Conservation (phyloP, 2,113 vertebrate genomes). For the Chroicocephalus ridibundus region DNA sequence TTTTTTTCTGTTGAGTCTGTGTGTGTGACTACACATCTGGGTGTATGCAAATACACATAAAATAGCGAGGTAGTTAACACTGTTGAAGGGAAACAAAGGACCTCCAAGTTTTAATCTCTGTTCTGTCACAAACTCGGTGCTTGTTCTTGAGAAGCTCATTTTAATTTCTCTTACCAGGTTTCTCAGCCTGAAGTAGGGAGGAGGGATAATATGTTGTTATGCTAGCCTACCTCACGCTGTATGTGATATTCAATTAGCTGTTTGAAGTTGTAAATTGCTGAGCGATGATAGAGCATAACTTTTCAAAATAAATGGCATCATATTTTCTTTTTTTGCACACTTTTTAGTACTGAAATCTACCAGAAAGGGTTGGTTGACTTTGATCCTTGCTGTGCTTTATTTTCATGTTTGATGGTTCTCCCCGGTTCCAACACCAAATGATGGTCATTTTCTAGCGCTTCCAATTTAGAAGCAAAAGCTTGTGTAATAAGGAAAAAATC, state of each 20-base stretch:
- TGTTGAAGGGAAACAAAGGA: background rate
- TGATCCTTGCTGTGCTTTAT: background rate
- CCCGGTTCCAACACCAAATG: background rate
- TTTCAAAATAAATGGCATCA: background rate
- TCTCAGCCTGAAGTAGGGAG: background rate
- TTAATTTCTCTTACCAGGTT: background rate
- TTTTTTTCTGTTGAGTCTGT: background rate
- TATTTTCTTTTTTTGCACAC: background rate
- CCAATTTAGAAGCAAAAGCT: background rate
- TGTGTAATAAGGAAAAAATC: background rate
- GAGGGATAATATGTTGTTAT: background rate
- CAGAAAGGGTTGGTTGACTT: background rate
- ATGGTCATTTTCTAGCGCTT: background rate
- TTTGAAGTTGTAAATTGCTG: slow-evolving; percentile 7
- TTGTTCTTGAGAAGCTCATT: background rate
- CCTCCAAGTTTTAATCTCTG: background rate
- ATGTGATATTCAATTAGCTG: background rate
- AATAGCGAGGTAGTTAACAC: background rate
- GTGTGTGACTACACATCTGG: background rate
- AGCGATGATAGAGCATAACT: background rate
- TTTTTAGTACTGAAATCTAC: background rate
- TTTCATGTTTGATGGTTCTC: background rate
- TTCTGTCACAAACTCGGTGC: background rate
- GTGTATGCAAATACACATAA: background rate
- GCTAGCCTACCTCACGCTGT: background rate